Percentiles rank a stretch among this genome's conserved stretches.
These are phyloP conservation scores for Drosophila elegans DNA, from an alignment of 1,140 invertebrate genomes.

Conservation along the genomic window DNA sequence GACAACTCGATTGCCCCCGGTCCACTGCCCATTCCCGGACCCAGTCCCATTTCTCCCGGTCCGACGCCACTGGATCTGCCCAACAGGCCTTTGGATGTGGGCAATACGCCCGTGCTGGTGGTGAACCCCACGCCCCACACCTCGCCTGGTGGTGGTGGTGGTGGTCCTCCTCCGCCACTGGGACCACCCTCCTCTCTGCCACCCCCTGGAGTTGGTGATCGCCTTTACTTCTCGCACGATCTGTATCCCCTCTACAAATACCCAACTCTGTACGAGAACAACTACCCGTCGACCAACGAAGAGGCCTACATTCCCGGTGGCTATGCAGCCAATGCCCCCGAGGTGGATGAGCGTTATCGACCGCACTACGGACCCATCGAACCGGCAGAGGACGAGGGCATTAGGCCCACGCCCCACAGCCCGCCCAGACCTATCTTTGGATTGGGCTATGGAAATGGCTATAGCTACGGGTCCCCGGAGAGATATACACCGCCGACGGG, in stretches of 20 bases:
- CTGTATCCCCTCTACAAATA: constrained; percentile 82
- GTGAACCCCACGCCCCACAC: constrained; percentile 79
- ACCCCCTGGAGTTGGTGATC: constrained; percentile 61
- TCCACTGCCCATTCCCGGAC: constrained; percentile 29
- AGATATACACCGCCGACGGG: constrained; percentile 70
- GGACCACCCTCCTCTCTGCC: constrained; percentile 41
- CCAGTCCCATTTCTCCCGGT: constrained; percentile 65
- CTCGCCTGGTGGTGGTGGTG: background rate
- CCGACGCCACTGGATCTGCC: constrained; percentile 69
- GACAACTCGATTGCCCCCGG: constrained; percentile 72
- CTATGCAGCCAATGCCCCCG: constrained; percentile 80
- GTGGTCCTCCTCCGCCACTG: constrained; percentile 11
- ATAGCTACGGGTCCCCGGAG: constrained; percentile 79
- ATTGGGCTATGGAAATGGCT: constrained; percentile 79
- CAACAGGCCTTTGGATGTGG: constrained; percentile 70
- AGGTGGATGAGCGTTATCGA: constrained; percentile 71
- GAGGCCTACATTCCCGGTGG: constrained; percentile 75
- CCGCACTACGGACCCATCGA: constrained; percentile 46
- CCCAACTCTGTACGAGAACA: constrained; percentile 80
- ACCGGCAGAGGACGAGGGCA: constrained; percentile 35
- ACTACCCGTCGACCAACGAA: constrained; percentile 81
- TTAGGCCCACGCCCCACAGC: constrained; percentile 55
- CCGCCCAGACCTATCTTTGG: constrained; percentile 78
- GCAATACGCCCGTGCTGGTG: constrained; percentile 68
- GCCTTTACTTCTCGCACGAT: constrained; percentile 81